phyloP scores from a whole-genome alignment of 2,113 vertebrate genomes.

The Onychorhynchus coronatus region DNA sequence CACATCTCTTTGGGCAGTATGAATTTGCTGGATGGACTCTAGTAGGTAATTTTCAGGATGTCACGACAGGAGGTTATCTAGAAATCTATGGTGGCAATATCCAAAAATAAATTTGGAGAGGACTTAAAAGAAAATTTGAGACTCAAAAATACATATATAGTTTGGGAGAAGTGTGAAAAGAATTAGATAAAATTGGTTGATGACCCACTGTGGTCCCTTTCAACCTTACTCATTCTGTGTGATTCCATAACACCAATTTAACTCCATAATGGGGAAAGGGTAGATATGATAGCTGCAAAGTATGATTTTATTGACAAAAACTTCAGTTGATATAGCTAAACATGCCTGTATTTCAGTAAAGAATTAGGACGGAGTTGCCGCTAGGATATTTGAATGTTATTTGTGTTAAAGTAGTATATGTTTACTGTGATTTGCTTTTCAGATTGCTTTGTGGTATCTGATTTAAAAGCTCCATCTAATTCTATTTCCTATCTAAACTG shows the following conservation, averaged over 20 bases:
- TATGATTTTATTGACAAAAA: not conserved
- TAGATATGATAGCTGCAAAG: not conserved
- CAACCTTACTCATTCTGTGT: not conserved
- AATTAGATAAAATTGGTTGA: not conserved
- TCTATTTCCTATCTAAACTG: not conserved
- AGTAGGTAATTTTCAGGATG: not conserved
- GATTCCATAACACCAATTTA: not conserved
- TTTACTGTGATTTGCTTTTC: not conserved
- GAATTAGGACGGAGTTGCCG: not conserved
- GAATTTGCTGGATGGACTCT: not conserved
- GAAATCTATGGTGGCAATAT: not conserved
- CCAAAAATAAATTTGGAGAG: not conserved
- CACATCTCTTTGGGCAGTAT: rapidly evolving
- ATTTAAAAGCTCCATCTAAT: not conserved
- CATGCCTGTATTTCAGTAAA: not conserved
- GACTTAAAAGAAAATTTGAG: not conserved
- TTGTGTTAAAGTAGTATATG: not conserved
- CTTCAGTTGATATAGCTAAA: not conserved
- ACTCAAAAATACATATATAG: not conserved
- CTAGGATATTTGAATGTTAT: not conserved
- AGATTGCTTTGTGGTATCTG: not conserved
- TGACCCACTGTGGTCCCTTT: not conserved
- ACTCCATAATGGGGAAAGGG: not conserved
- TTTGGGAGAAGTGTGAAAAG: not conserved
- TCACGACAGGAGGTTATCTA: not conserved